Percentiles rank a stretch among this genome's conserved stretches.
Evolutionary conservation across 2,888 invertebrate species (phyloP).

Genomic region (Didymodactylos carnosus): DNA sequence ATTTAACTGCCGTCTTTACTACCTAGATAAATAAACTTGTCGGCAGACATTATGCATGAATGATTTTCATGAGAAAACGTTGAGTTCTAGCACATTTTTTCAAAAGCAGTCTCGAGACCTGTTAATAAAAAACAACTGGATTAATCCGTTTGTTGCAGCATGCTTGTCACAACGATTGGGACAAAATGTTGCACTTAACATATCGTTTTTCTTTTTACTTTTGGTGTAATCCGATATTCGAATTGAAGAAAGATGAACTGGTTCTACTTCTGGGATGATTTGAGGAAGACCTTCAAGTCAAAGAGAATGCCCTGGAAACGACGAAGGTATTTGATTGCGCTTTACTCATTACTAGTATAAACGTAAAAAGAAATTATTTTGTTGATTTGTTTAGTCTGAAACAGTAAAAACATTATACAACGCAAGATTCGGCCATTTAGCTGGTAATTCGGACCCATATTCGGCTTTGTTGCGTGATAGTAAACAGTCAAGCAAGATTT

Average conservation of each 20-base stretch:
- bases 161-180: too few species aligned
- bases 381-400: constrained; percentile 47
- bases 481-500: constrained; percentile 34
- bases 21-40: too few species aligned
- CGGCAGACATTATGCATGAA: too few species aligned
- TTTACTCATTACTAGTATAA: too few species aligned
- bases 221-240: constrained; percentile 25
- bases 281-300: constrained; percentile 68
- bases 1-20: too few species aligned
- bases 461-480: constrained; percentile 60
- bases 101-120: too few species aligned
- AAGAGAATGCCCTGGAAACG: constrained; percentile 65
- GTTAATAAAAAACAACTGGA: too few species aligned
- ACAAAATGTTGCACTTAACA: too few species aligned
- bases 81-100: too few species aligned
- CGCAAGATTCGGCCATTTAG: constrained; percentile 47
- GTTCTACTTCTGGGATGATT: constrained; percentile 58
- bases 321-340: constrained; percentile 52
- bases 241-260: constrained; percentile 56
- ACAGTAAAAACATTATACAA: constrained; percentile 57
- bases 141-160: too few species aligned
- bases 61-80: too few species aligned
- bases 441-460: constrained; percentile 52
- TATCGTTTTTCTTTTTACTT: constrained; percentile 20
- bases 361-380: background rate